phyloP scores from a whole-genome alignment of 2,113 vertebrate species.

The Hystrix brachyura region DNA sequence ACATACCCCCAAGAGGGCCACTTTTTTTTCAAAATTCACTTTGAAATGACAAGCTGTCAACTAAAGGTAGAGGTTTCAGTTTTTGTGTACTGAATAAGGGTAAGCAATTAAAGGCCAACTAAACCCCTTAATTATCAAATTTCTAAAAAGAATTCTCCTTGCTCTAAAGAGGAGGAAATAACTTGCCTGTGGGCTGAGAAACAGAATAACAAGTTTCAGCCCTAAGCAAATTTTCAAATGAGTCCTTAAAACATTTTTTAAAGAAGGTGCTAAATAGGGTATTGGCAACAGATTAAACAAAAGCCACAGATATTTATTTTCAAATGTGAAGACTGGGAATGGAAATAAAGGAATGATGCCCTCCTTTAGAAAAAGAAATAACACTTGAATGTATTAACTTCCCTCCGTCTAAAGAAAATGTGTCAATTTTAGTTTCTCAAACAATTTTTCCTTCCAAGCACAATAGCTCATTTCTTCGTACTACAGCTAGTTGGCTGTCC shows the following conservation, averaged over 20 bases:
- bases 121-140: conserved; percentile 47
- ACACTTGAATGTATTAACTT: conserved; percentile 65
- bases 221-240: conserved; percentile 28
- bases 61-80: not conserved
- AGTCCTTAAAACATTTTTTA: conserved; percentile 27
- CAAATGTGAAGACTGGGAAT: conserved; percentile 65
- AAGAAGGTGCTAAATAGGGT: conserved; percentile 78
- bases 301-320: conserved; percentile 78
- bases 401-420: conserved; percentile 79
- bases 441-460: conserved; percentile 70
- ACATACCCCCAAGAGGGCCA: not conserved
- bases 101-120: conserved; percentile 51
- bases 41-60: not conserved
- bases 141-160: conserved; percentile 43
- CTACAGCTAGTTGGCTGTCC: conserved; percentile 60
- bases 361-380: conserved; percentile 53
- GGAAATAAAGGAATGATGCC: conserved; percentile 74
- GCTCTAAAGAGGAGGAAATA: not conserved
- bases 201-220: conserved; percentile 50
- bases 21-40: conserved; percentile 47
- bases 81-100: conserved; percentile 22
- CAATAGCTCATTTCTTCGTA: conserved; percentile 77
- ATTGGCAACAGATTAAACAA: conserved; percentile 68
- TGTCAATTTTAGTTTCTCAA: conserved; percentile 83
- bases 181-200: conserved; percentile 35